Evolutionary conservation across 2,888 invertebrate species (phyloP).

Genomic region (Dromius quadrimaculatus): DNA sequence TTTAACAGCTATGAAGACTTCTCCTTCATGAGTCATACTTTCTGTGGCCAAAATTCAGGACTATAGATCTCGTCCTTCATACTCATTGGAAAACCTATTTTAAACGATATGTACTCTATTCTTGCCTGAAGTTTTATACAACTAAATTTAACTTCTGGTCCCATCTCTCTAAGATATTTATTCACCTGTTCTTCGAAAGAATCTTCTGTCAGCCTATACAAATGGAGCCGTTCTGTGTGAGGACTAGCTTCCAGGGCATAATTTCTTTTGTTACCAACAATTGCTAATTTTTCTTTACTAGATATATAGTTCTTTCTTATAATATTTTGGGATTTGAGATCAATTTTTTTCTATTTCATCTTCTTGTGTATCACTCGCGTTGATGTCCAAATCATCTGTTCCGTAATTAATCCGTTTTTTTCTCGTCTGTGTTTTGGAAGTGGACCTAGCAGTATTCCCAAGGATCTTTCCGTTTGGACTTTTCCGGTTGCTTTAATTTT

Average conservation of each 20-base stretch:
- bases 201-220: slow-evolving; percentile 1
- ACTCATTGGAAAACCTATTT: slow-evolving; percentile 13
- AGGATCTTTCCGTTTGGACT: too few relatives aligned
- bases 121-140: slow-evolving; percentile 8
- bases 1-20: not conserved
- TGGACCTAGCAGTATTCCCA: too few relatives aligned
- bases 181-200: not conserved
- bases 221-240: slow-evolving; percentile 4
- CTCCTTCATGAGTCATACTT: not conserved
- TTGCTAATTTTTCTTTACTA: slow-evolving; percentile 7
- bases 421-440: too few relatives aligned
- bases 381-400: too few relatives aligned
- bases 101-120: slow-evolving; percentile 22
- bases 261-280: slow-evolving; percentile 8
- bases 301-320: too few relatives aligned
- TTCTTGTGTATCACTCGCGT: too few relatives aligned
- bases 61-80: not conserved
- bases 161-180: not conserved
- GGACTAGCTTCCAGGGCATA: not conserved
- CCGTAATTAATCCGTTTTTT: too few relatives aligned
- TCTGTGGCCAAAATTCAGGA: slow-evolving; percentile 19
- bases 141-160: not conserved
- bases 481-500: too few relatives aligned
- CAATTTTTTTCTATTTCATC: too few relatives aligned
- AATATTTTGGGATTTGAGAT: too few relatives aligned